phyloP scores from a whole-genome alignment of 1,140 invertebrate genomes.

The Meloidogyne hapla region DNA sequence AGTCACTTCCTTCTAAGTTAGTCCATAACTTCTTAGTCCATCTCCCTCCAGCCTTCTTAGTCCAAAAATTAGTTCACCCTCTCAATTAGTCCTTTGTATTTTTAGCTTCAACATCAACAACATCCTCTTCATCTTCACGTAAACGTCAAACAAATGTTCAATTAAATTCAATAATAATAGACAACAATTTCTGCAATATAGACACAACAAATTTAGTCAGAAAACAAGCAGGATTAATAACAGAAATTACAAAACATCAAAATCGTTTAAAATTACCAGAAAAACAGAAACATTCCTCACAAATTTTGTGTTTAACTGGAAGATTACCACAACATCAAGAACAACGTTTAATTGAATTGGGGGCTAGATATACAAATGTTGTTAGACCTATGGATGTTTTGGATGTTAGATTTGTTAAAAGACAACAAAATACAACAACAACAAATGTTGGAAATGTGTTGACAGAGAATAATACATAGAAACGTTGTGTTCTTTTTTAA shows the following conservation, averaged over 20 bases:
- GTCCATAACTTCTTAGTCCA: too few species aligned
- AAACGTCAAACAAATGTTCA: not conserved
- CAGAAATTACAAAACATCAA: not conserved
- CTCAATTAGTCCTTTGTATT: too few species aligned
- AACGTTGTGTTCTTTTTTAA: too few species aligned
- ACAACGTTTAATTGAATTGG: slow-evolving; percentile 15
- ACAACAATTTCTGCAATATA: slow-evolving; percentile 7
- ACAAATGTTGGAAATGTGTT: not conserved
- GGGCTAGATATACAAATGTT: slow-evolving; percentile 20
- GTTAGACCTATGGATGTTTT: slow-evolving; percentile 13
- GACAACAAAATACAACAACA: not conserved
- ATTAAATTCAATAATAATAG: slow-evolving; percentile 12
- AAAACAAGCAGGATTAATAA: not conserved
- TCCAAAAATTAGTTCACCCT: too few species aligned
- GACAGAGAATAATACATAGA: slow-evolving; percentile 2
- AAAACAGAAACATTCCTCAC: not conserved
- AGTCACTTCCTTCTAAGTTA: too few species aligned
- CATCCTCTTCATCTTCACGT: not conserved
- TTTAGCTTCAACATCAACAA: not conserved
- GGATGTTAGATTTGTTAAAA: not conserved
- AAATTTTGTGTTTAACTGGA: slow-evolving; percentile 24
- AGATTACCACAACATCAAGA: slow-evolving; percentile 22
- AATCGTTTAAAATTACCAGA: not conserved
- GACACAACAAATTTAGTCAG: slow-evolving; percentile 9
- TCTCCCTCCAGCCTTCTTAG: too few species aligned